phyloP scores from a whole-genome alignment of 1,140 invertebrate genomes.

The Oscheius sp. region DNA sequence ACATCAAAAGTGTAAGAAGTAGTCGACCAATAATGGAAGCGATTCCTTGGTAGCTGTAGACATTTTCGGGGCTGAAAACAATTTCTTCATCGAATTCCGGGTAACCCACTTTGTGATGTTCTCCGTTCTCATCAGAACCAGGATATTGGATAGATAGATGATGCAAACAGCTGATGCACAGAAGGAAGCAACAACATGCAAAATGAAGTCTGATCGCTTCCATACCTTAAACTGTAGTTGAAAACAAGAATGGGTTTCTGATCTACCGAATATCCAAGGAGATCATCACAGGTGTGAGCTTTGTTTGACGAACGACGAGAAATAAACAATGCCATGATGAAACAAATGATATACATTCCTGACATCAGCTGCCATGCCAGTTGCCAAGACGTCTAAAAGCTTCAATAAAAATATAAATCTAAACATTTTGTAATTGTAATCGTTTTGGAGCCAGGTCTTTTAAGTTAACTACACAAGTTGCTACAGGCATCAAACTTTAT shows the following conservation, averaged over 20 bases:
- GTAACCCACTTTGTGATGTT: constrained; percentile 17
- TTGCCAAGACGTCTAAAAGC: constrained; percentile 8
- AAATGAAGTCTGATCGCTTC: constrained; percentile 17
- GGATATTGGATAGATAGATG: constrained; percentile 27
- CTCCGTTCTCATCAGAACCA: constrained; percentile 23
- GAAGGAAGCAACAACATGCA: constrained; percentile 17
- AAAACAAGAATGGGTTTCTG: background rate
- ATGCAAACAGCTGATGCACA: constrained; percentile 14
- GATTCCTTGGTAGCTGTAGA: constrained; percentile 28
- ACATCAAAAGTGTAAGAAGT: constrained; percentile 23
- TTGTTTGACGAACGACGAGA: background rate
- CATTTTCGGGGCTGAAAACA: constrained; percentile 19
- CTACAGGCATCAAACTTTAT: no score
- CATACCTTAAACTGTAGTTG: constrained; percentile 5
- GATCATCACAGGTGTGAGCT: background rate
- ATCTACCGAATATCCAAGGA: background rate
- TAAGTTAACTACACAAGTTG: no score
- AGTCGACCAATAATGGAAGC: constrained; percentile 16
- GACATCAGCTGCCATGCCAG: constrained; percentile 15
- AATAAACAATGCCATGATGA: constrained; percentile 23
- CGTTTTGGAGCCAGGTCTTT: no score
- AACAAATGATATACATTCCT: constrained; percentile 11
- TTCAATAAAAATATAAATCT: background rate
- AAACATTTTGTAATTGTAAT: background rate
- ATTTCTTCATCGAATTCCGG: background rate